phyloP scores from a whole-genome alignment of 2,113 vertebrate species.

The Sitta europaea region DNA sequence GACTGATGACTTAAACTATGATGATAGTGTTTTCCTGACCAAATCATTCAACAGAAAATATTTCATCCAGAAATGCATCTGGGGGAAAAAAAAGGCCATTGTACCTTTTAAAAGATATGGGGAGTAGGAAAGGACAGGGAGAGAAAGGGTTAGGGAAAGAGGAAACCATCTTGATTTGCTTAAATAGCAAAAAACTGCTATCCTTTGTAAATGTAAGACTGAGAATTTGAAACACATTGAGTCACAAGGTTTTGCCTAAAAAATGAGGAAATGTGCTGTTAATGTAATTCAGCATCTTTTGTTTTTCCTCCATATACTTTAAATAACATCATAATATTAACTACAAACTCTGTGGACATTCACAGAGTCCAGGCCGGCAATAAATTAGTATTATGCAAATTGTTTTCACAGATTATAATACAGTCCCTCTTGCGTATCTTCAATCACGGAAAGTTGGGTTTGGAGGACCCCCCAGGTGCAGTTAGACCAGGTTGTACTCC shows the following conservation, averaged over 20 bases:
- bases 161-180: slow-evolving; percentile 59
- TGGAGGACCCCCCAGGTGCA: slow-evolving; percentile 54
- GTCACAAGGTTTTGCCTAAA: slow-evolving; percentile 79
- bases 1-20: slow-evolving; percentile 65
- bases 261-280: slow-evolving; percentile 78
- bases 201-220: slow-evolving; percentile 66
- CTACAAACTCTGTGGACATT: slow-evolving; percentile 75
- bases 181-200: slow-evolving; percentile 62
- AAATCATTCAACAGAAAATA: slow-evolving; percentile 48
- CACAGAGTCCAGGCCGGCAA: slow-evolving; percentile 85
- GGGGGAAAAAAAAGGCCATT: slow-evolving; percentile 28
- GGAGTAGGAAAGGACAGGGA: not conserved
- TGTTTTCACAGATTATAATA: slow-evolving; percentile 80
- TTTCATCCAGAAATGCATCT: slow-evolving; percentile 58
- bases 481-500: slow-evolving; percentile 92
- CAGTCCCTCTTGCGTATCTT: slow-evolving; percentile 76
- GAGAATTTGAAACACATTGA: slow-evolving; percentile 75
- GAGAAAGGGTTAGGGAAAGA: not conserved
- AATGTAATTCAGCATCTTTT: slow-evolving; percentile 78
- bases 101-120: slow-evolving; percentile 51
- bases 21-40: slow-evolving; percentile 51
- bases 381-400: slow-evolving; percentile 92
- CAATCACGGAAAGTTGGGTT: slow-evolving; percentile 39
- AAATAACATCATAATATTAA: slow-evolving; percentile 90
- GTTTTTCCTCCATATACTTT: slow-evolving; percentile 76